Conservation (phyloP, 2,888 invertebrate species). For the Nymphalis polychloros region DNA sequence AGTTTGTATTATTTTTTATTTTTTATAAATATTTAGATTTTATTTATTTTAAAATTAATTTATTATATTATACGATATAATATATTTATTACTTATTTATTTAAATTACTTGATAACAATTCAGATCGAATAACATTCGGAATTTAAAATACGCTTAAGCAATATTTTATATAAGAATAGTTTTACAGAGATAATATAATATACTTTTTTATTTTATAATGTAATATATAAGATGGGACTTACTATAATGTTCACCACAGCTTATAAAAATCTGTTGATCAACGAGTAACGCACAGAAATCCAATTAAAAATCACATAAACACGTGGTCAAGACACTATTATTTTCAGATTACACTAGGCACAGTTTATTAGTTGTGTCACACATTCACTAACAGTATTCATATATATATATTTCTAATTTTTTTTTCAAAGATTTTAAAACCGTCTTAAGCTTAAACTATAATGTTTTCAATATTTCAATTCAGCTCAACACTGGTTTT, state of each 20-base stretch:
- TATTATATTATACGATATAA: too few species aligned
- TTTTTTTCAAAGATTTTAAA: background rate
- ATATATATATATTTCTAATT: background rate
- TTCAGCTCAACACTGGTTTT: background rate
- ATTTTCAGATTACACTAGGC: conserved; percentile 9
- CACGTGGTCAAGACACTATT: conserved; percentile 11
- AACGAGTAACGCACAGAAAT: conserved; percentile 3
- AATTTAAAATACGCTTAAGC: too few species aligned
- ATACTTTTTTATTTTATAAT: background rate
- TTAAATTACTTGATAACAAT: too few species aligned
- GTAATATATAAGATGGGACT: background rate
- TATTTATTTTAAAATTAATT: too few species aligned
- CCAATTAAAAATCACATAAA: conserved; percentile 13
- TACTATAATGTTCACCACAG: conserved; percentile 5
- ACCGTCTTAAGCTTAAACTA: background rate
- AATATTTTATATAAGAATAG: too few species aligned
- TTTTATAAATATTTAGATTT: too few species aligned
- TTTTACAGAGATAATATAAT: too few species aligned
- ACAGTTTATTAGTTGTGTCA: conserved; percentile 1
- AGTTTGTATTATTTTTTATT: too few species aligned
- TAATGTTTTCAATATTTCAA: background rate
- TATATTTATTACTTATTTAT: too few species aligned
- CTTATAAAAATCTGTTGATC: conserved; percentile 3
- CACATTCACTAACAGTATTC: conserved; percentile 5
- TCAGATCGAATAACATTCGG: too few species aligned